Percentiles rank a stretch among this genome's conserved stretches.
These are phyloP conservation scores for Tragelaphus eurycerus DNA, from an alignment of 2,797 vertebrate genomes.

Conservation along the genomic window DNA sequence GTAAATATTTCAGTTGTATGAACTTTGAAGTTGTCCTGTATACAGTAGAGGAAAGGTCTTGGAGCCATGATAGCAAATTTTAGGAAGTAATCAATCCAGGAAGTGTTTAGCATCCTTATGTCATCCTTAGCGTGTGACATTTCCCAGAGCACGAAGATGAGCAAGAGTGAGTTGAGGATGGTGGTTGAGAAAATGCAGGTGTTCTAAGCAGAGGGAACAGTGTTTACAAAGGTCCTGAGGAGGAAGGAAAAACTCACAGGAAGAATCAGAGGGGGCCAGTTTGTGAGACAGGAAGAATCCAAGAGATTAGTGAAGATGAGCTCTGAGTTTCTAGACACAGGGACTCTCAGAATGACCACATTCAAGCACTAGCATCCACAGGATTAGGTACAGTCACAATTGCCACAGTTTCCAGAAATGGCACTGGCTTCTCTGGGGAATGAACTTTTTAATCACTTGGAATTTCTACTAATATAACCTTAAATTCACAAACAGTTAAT, in stretches of 20 bases:
- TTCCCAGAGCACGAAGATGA: background rate
- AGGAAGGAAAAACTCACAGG: background rate
- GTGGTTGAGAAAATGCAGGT: background rate
- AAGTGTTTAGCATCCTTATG: background rate
- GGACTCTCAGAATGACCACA: background rate
- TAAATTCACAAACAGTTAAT: background rate
- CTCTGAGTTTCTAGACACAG: accelerated
- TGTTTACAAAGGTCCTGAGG: background rate
- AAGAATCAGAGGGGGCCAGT: background rate
- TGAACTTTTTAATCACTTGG: background rate
- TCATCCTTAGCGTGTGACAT: background rate
- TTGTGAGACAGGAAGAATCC: background rate
- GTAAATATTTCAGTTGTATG: background rate
- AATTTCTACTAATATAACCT: background rate
- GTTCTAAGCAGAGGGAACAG: background rate
- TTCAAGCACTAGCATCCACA: background rate
- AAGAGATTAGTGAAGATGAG: background rate
- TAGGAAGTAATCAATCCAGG: background rate
- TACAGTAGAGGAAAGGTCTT: background rate
- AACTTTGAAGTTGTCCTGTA: background rate
- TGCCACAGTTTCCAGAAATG: background rate
- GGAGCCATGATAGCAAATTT: background rate
- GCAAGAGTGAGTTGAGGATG: background rate
- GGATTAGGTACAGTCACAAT: background rate
- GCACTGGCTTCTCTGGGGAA: background rate